These are phyloP conservation scores for Apodemia duryi DNA, from an alignment of 2,888 invertebrate genomes.

Conservation along the genomic window DNA sequence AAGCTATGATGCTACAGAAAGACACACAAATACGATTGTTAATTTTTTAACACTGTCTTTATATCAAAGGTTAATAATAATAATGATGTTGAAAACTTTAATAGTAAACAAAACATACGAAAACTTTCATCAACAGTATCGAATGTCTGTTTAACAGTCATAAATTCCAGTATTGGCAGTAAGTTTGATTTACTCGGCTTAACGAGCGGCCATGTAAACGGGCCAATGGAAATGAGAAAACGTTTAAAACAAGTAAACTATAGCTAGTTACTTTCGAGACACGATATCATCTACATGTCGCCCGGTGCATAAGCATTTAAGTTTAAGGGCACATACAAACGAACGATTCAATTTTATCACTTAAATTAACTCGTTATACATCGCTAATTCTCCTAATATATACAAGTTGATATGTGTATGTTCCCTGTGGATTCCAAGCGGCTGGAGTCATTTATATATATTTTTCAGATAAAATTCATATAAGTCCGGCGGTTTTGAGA, in stretches of 20 bases:
- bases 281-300: conserved; percentile 73
- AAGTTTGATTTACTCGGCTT: conserved; percentile 28
- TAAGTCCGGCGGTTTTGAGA: too few species aligned
- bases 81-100: too few species aligned
- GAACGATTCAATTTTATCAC: not conserved
- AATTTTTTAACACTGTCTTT: too few species aligned
- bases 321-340: not conserved
- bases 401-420: too few species aligned
- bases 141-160: conserved; percentile 16
- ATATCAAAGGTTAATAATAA: too few species aligned
- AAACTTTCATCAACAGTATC: not conserved
- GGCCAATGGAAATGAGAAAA: conserved; percentile 37
- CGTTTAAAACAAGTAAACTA: conserved; percentile 47
- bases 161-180: conserved; percentile 27
- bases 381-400: too few species aligned
- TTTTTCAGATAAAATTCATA: too few species aligned
- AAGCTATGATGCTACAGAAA: too few species aligned
- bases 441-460: too few species aligned
- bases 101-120: not conserved
- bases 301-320: conserved; percentile 57
- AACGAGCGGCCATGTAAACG: conserved; percentile 31
- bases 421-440: too few species aligned
- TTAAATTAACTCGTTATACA: too few species aligned
- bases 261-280: conserved; percentile 69
- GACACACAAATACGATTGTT: too few species aligned